Conservation (phyloP, 2,888 invertebrate species). For the Melanostoma mellinum region DNA sequence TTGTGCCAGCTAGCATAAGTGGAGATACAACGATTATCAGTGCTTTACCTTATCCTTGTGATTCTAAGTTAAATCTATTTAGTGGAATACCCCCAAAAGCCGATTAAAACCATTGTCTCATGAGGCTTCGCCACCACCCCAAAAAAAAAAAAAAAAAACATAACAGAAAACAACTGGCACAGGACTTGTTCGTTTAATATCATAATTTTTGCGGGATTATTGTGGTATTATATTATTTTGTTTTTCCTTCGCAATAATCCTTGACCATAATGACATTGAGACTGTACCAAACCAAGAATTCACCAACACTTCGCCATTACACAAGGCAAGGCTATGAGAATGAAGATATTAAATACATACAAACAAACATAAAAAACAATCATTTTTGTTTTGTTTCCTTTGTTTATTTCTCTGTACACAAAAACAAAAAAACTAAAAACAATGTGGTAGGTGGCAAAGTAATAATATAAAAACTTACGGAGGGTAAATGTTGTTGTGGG, state of each 20-base stretch:
- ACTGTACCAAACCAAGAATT: constrained; percentile 24
- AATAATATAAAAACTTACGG: no score
- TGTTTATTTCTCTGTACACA: no score
- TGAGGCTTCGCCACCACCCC: constrained; percentile 8
- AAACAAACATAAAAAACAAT: no score
- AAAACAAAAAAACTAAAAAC: no score
- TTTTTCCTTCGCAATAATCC: constrained; percentile 51
- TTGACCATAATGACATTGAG: constrained; percentile 53
- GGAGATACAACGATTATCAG: constrained; percentile 38
- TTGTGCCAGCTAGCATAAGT: constrained; percentile 27
- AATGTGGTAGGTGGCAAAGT: no score
- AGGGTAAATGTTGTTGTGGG: no score
- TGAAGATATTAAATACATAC: no score
- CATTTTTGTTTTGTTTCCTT: no score
- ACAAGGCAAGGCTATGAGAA: no score
- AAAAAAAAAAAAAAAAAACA: background rate
- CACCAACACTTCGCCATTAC: no score
- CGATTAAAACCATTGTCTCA: constrained; percentile 54
- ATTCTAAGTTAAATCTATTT: constrained; percentile 64
- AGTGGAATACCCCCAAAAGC: constrained; percentile 54
- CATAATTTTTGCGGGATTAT: constrained; percentile 61
- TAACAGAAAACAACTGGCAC: constrained; percentile 22
- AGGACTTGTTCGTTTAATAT: constrained; percentile 47
- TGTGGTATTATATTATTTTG: constrained; percentile 63
- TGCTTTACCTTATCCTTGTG: constrained; percentile 56